Percentiles rank a stretch among this genome's conserved stretches.
phyloP scores from a whole-genome alignment of 1,140 invertebrate species.

The Brachionus sp. region DNA sequence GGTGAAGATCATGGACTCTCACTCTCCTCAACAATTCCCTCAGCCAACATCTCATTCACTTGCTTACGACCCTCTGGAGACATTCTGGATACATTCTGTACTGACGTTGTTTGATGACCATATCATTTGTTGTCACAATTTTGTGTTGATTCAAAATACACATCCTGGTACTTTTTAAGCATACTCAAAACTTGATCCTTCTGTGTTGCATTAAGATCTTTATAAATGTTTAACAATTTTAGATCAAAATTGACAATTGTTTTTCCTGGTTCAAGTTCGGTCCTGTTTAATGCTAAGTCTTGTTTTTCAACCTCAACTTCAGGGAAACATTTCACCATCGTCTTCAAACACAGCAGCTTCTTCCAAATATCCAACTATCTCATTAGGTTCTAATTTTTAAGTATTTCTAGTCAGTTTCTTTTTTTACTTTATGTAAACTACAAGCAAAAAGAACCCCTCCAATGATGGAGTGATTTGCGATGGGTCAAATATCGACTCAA shows the following conservation, averaged over 20 bases:
- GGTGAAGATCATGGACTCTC: background rate
- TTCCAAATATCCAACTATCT: background rate
- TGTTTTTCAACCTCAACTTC: background rate
- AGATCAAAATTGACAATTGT: background rate
- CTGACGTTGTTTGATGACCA: background rate
- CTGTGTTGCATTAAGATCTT: background rate
- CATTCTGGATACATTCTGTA: background rate
- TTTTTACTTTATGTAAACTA: background rate
- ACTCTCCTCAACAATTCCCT: slow-evolving; percentile 47
- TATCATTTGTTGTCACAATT: slow-evolving; percentile 10
- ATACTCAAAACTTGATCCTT: background rate
- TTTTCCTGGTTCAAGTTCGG: background rate
- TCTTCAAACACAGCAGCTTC: background rate
- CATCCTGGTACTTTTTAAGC: background rate
- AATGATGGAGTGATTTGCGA: background rate
- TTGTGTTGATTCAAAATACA: background rate
- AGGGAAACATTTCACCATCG: background rate
- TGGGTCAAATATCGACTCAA: background rate
- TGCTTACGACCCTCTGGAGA: background rate
- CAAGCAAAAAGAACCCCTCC: background rate
- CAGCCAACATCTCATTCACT: slow-evolving; percentile 14
- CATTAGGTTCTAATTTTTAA: background rate
- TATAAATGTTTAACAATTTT: slow-evolving; percentile 11
- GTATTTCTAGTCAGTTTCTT: background rate
- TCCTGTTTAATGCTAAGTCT: background rate